A percentile compares a stretch with the other conserved stretches of the same genome.
These are phyloP conservation scores for Squalus acanthias DNA, from an alignment of 2,797 vertebrate genomes.

Conservation along the genomic window DNA sequence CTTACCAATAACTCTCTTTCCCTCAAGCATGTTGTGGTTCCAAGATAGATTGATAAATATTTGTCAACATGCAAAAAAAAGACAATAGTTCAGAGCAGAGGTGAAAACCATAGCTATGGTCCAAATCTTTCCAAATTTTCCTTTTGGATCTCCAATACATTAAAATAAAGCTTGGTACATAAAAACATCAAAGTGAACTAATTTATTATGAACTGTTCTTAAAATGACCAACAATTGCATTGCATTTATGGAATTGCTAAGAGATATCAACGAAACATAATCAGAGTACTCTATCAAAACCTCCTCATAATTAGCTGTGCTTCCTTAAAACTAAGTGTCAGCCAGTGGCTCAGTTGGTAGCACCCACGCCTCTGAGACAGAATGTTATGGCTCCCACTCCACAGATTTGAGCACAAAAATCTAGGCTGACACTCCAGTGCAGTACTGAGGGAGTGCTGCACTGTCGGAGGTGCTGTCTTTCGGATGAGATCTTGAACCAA, in stretches of 20 bases:
- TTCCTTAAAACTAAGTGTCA: neutral
- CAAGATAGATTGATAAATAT: neutral
- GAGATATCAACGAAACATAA: neutral
- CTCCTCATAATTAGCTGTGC: neutral
- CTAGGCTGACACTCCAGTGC: too few species aligned
- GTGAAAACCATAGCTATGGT: neutral
- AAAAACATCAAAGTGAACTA: neutral
- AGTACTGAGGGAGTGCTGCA: too few species aligned
- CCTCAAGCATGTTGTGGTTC: neutral
- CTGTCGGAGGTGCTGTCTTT: too few species aligned
- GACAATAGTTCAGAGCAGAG: neutral
- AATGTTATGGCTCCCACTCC: too few species aligned
- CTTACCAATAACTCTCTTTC: neutral
- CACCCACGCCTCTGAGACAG: too few species aligned
- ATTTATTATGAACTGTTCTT: neutral
- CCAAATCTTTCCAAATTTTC: neutral
- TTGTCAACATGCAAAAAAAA: neutral
- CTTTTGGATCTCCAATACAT: neutral
- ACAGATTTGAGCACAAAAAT: too few species aligned
- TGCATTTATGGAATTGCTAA: neutral
- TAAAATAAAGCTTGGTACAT: neutral
- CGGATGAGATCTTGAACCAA: too few species aligned
- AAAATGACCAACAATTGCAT: neutral
- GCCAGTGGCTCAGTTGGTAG: too few species aligned
- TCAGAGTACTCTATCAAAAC: too few species aligned